Evolutionary conservation across 2,797 vertebrate species (phyloP), one percentile per base, ranked within the genome.

Genomic region (Mormyrus hasselquistii): DNA sequence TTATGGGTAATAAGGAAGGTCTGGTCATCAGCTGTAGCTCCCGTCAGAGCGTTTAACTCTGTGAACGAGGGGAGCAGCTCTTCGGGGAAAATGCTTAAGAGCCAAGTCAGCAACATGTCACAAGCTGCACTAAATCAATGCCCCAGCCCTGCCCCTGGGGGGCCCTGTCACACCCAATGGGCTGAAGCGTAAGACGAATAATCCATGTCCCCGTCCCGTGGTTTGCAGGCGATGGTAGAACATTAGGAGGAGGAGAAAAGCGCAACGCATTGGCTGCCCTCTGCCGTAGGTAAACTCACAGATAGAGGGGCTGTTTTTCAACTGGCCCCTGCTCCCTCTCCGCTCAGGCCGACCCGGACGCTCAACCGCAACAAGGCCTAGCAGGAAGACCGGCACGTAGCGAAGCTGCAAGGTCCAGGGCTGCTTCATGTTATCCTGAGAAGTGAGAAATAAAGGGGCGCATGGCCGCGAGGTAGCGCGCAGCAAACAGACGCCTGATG

Each of bases 361-460:
- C 92, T 94, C 92, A 93, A 95, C 94, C 95, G 92, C 95, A 95
- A 95, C 95, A 94, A 95, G 95, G 94, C 95, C 93, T 93, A 88
- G 93, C 88, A 89, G 94, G 95, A 96, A 96, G 95, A 96, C 94
- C 94, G 93, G 96, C 94, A 93, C 95, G 95, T 95, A 92, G 92
- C 93, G 90, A 91, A 0, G 90, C 73, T 1, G 73, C 91, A 88
- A 91, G 93, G 95, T 95, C 95, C 94, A 95, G 93, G 90, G 91
- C 91, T 90, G 93, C 94, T 93, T 92, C 94, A 94, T 93, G 92
- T 92, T 90, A 92, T 92, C 93, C 91, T 92, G 93, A 93, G 92
- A 89, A 90, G 93, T 93, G 92, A 92, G 93, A 91, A 93, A 95
- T 92, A 90, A 93, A 93, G 92, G 90, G 84, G 90, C 90, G 89